Evolutionary conservation across 2,888 invertebrate genomes (phyloP).

Genomic region (Platypus cylindrus): DNA sequence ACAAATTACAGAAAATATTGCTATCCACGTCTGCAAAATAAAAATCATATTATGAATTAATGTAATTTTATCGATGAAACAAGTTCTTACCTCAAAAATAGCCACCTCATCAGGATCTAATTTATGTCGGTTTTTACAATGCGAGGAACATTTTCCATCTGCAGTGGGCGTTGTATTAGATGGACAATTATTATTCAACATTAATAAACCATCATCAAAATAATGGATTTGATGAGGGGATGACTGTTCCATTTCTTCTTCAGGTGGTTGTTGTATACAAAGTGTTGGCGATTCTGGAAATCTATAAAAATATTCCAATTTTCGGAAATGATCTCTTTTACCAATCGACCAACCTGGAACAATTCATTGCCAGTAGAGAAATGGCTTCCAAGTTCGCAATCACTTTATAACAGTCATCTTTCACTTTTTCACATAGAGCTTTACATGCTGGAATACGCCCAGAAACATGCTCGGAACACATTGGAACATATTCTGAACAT

Average conservation of each 20-base stretch:
- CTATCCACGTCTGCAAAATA: slow-evolving; percentile 48
- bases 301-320: slow-evolving; percentile 31
- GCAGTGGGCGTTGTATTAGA: slow-evolving; percentile 19
- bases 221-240: slow-evolving; percentile 9
- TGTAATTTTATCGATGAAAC: background rate
- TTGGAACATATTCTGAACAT: slow-evolving; percentile 81
- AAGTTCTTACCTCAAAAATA: slow-evolving; percentile 28
- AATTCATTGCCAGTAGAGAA: slow-evolving; percentile 68
- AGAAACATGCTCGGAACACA: slow-evolving; percentile 78
- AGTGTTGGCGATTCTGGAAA: slow-evolving; percentile 64
- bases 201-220: slow-evolving; percentile 10
- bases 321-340: background rate
- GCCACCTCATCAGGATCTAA: slow-evolving; percentile 22
- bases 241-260: slow-evolving; percentile 11
- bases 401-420: slow-evolving; percentile 58
- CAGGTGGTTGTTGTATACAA: slow-evolving; percentile 53
- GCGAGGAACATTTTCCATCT: slow-evolving; percentile 23
- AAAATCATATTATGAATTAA: background rate
- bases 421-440: slow-evolving; percentile 69
- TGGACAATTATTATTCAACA: slow-evolving; percentile 21
- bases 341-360: slow-evolving; percentile 42
- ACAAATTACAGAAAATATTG: slow-evolving; percentile 64
- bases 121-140: slow-evolving; percentile 17
- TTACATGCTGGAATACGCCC: slow-evolving; percentile 78
- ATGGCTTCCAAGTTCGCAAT: too few species aligned